Evolutionary conservation across 92 coral and sea anemone genomes (phyloP).

Genomic region (Phenganax marumi): DNA sequence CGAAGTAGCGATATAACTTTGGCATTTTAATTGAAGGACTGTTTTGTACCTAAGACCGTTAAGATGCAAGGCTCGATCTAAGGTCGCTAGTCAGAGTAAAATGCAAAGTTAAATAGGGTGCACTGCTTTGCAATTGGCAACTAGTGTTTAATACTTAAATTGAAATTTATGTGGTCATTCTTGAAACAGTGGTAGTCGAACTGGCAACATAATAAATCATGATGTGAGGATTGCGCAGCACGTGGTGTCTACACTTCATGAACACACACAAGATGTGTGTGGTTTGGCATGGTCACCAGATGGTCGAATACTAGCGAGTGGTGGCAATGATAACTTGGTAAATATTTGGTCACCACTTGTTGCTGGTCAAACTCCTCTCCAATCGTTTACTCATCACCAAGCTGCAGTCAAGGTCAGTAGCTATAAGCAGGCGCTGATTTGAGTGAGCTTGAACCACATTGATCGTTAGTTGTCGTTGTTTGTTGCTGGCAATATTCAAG

Average conservation of each 20-base stretch:
- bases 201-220: slow-evolving; percentile 86
- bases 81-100: no score
- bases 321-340: slow-evolving; percentile 92
- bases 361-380: slow-evolving; percentile 54
- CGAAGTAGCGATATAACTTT: no score
- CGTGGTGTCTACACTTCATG: slow-evolving; percentile 70
- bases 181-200: slow-evolving; percentile 72
- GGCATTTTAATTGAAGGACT: neutral
- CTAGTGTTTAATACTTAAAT: neutral
- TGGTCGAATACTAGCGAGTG: slow-evolving; percentile 91
- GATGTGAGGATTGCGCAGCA: slow-evolving; percentile 91
- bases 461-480: no score
- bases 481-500: no score
- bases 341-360: slow-evolving; percentile 76
- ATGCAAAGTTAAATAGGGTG: no score
- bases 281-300: slow-evolving; percentile 94
- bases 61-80: no score
- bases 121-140: neutral
- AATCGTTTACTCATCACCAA: slow-evolving; percentile 78
- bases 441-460: no score
- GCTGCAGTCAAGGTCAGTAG: slow-evolving; percentile 90
- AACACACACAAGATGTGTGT: slow-evolving; percentile 90
- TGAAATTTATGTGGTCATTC: no score
- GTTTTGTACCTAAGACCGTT: neutral
- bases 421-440: neutral